phyloP scores from a whole-genome alignment of 2,797 vertebrate genomes.

The Adrianichthys oophorus region DNA sequence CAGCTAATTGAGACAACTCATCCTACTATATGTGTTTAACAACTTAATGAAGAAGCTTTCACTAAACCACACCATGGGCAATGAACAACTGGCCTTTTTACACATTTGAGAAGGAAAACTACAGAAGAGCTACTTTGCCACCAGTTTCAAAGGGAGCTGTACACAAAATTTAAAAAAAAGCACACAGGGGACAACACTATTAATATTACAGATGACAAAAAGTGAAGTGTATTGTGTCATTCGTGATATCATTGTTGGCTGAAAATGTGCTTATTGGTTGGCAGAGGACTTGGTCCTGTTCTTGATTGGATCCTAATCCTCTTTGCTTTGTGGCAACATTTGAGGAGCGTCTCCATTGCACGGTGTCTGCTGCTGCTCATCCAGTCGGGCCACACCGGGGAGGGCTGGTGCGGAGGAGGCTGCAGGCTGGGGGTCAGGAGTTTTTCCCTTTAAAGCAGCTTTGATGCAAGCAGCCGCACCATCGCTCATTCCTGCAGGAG shows the following conservation, averaged over 20 bases:
- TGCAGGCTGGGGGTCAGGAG: slow-evolving; percentile 66
- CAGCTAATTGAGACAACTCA: slow-evolving; percentile 52
- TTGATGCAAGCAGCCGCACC: slow-evolving; percentile 64
- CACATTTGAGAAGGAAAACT: slow-evolving; percentile 50
- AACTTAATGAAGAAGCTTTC: slow-evolving; percentile 37
- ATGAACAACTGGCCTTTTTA: slow-evolving; percentile 49
- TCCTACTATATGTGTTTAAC: slow-evolving; percentile 51
- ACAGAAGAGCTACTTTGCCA: slow-evolving; percentile 60
- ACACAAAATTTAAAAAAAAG: slow-evolving; percentile 57
- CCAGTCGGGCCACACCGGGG: slow-evolving; percentile 52
- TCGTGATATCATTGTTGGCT: slow-evolving; percentile 60
- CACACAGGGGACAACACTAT: slow-evolving; percentile 49
- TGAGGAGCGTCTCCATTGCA: slow-evolving; percentile 81
- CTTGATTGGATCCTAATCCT: slow-evolving; percentile 68
- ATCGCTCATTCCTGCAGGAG: slow-evolving; percentile 60
- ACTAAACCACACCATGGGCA: slow-evolving; percentile 49
- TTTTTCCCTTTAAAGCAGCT: slow-evolving; percentile 65
- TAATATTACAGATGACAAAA: slow-evolving; percentile 58
- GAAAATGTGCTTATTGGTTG: slow-evolving; percentile 47
- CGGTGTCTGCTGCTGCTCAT: slow-evolving; percentile 67
- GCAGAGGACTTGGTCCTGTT: slow-evolving; percentile 42
- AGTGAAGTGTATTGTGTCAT: slow-evolving; percentile 45
- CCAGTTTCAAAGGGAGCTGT: slow-evolving; percentile 63
- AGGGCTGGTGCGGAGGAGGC: slow-evolving; percentile 49
- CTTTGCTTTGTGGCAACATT: slow-evolving; percentile 70